Evolutionary conservation across 2,113 vertebrate species (phyloP).

Genomic region (Hydrochoerus hydrochaeris): DNA sequence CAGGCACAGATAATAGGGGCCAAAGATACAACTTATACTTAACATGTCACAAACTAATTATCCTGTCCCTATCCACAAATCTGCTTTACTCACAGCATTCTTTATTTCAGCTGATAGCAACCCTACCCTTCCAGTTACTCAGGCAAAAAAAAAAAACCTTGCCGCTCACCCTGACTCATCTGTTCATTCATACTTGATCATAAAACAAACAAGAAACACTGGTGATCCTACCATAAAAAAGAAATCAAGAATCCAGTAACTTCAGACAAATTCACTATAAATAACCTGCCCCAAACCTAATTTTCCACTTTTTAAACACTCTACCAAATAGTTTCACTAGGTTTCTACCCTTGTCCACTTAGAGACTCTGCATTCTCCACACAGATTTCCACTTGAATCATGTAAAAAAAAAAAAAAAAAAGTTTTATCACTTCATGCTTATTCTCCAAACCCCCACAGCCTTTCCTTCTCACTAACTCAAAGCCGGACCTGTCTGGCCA

Average conservation of each 20-base stretch:
- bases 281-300: not conserved
- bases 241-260: not conserved
- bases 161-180: not conserved
- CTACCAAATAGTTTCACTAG: not conserved
- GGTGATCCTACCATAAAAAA: not conserved
- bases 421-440: not conserved
- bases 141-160: not conserved
- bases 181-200: not conserved
- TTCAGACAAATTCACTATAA: not conserved
- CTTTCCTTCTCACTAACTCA: not conserved
- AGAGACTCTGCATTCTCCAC: not conserved
- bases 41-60: not conserved
- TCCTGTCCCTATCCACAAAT: not conserved
- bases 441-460: not conserved
- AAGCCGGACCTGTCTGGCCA: not conserved
- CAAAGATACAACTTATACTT: not conserved
- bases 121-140: not conserved
- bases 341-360: not conserved
- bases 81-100: not conserved
- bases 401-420: not conserved
- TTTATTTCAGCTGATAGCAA: not conserved
- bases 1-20: not conserved
- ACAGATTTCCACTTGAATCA: not conserved
- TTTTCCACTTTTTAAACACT: not conserved
- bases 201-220: not conserved